Conservation (phyloP, 2,797 vertebrate species). For the Falco peregrinus region DNA sequence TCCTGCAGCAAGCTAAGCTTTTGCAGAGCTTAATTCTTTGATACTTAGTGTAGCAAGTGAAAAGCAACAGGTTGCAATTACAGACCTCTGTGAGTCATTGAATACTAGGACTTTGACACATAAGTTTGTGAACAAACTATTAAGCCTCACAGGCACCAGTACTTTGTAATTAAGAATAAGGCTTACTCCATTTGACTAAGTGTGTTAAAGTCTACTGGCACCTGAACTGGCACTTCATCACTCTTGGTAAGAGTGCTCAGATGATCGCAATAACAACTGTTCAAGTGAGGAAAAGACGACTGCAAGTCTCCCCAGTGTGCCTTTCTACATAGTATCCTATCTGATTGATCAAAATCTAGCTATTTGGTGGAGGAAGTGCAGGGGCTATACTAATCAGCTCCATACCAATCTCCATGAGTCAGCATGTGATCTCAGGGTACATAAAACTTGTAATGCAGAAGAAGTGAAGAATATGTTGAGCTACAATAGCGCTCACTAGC, state of each 20-base stretch:
- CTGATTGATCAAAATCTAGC: neutral
- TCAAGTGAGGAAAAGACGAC: neutral
- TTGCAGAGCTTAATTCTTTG: neutral
- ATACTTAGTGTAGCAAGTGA: neutral
- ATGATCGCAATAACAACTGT: neutral
- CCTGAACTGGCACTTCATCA: neutral
- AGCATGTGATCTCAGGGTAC: neutral
- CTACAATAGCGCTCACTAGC: neutral
- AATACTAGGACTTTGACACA: too few relatives aligned
- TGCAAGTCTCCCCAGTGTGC: neutral
- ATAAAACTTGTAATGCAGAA: neutral
- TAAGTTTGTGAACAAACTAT: neutral
- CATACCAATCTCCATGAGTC: neutral
- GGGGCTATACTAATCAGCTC: neutral
- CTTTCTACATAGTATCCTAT: neutral
- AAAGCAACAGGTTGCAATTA: neutral
- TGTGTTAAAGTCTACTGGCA: neutral
- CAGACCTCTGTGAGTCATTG: neutral
- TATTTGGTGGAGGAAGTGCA: neutral
- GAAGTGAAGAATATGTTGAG: neutral
- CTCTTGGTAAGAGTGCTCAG: neutral
- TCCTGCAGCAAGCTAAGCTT: neutral
- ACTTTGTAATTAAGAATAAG: neutral
- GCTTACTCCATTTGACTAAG: neutral
- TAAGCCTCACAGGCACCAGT: neutral